A percentile compares a stretch with the other conserved stretches of the same genome.
These are phyloP conservation scores for Erythrocebus patas DNA, from an alignment of 2,113 vertebrate genomes.

Conservation along the genomic window DNA sequence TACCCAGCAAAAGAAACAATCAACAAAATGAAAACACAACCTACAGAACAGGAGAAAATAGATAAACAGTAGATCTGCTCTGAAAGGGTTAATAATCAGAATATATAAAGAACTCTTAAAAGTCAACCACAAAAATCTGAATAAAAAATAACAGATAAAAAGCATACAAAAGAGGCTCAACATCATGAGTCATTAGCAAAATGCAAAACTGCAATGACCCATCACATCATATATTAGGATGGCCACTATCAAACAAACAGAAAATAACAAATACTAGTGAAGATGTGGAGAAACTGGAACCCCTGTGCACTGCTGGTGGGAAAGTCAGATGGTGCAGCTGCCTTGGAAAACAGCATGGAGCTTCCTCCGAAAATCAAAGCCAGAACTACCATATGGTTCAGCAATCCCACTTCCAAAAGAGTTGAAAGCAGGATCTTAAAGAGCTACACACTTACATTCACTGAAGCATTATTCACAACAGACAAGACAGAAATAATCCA, in stretches of 20 bases:
- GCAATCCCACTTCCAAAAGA: not conserved
- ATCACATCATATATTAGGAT: not conserved
- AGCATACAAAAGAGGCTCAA: not conserved
- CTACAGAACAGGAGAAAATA: too few relatives aligned
- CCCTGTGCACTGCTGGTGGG: not conserved
- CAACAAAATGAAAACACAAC: too few relatives aligned
- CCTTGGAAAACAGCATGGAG: not conserved
- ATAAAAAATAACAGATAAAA: not conserved
- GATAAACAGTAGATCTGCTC: too few relatives aligned
- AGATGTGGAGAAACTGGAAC: not conserved
- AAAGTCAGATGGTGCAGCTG: not conserved
- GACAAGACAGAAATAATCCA: not conserved
- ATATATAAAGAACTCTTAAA: not conserved
- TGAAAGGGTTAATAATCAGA: too few relatives aligned
- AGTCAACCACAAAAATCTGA: not conserved
- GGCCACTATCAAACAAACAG: not conserved
- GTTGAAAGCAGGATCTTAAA: too few relatives aligned
- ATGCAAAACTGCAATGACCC: not conserved
- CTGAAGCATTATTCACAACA: too few relatives aligned
- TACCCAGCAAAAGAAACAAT: too few relatives aligned
- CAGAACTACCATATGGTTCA: not conserved
- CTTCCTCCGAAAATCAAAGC: too few relatives aligned
- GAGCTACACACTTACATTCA: too few relatives aligned
- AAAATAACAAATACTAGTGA: not conserved
- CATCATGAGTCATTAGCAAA: not conserved